Evolutionary conservation across 2,113 vertebrate species (phyloP), one percentile per base, ranked within the genome.

Genomic region (Semnornis frantzii): DNA sequence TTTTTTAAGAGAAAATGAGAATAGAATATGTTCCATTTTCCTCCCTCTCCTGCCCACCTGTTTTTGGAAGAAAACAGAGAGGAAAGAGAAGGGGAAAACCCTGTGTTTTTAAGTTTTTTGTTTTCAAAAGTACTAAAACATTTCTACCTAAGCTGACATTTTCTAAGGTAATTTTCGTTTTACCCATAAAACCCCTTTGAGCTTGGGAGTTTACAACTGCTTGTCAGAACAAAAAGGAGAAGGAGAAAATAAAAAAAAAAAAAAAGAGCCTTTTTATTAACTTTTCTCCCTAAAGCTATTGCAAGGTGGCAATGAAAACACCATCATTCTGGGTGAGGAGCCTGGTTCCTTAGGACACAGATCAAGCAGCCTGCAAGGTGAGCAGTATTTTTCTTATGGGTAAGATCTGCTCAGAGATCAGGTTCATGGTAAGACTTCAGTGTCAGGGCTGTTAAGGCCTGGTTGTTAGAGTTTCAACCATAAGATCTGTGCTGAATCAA

Each of bases 91-190:
- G 19, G 68, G 82, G 1, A 73, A 95, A 92, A 46, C 52, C 79
- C 82, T 42, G 3, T 34, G 19, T 20, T 91, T 91, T 71, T n/a
- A 66, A 89, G 60, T 27, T 42, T 63, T 16, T 37, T 82, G n/a
- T 77, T 92, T 91, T 88, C 80, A 86, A 65, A 92, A 86, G 58
- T 60, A 50, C n/a, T 89, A 37, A 73, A 93, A 85, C 2, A 28
- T 69, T 80, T 91, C 54, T n/a, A 71, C 25, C 8, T 54, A 73
- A 80, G 31, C 8, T 89, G 82, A 85, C 72, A 71, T 85, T 91
- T 95, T 74, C 79, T 68, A 42, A 74, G 58, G 76, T 82, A 95
- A 74, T 60, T 89, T 15, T 89, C 46, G 10, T 74, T 87, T 92
- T 64, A 85, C 82, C 69, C 90, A 69, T 76, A 92, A 94, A 68